phyloP scores from a whole-genome alignment of 2,113 vertebrate genomes.

The Archilochus colubris region DNA sequence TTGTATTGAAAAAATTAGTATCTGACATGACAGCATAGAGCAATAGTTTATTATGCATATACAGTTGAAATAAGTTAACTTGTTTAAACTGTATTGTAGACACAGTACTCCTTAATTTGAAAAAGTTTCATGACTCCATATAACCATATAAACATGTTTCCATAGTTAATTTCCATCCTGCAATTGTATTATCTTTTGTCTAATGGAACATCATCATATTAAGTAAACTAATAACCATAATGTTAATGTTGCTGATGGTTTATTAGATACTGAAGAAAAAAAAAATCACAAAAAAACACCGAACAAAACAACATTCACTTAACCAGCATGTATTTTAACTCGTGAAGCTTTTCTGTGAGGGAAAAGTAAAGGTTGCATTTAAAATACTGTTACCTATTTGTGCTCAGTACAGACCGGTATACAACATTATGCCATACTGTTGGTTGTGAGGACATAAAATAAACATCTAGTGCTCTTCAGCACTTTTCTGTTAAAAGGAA shows the following conservation, averaged over 20 bases:
- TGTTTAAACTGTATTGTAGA: conserved; percentile 43
- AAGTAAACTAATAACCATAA: conserved; percentile 67
- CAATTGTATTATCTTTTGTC: conserved; percentile 61
- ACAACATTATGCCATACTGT: not conserved
- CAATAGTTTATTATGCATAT: conserved; percentile 48
- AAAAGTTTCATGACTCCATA: conserved; percentile 66
- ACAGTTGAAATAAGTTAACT: conserved; percentile 53
- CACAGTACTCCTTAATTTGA: conserved; percentile 43
- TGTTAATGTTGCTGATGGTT: conserved; percentile 59
- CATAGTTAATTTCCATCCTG: conserved; percentile 66
- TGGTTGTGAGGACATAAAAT: not conserved
- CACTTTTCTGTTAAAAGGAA: not conserved
- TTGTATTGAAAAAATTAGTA: conserved; percentile 4
- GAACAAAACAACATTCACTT: not conserved
- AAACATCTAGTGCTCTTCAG: not conserved
- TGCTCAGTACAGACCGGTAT: not conserved
- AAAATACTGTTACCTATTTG: not conserved
- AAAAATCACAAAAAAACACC: not conserved
- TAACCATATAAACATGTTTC: conserved; percentile 67
- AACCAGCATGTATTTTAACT: not conserved
- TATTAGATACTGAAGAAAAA: conserved; percentile 41
- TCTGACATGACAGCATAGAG: conserved; percentile 44
- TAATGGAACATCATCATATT: conserved; percentile 65
- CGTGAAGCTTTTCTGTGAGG: not conserved
- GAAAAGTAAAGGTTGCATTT: not conserved